Conservation (phyloP, 2,888 invertebrate species). For the Lasius platythorax region DNA sequence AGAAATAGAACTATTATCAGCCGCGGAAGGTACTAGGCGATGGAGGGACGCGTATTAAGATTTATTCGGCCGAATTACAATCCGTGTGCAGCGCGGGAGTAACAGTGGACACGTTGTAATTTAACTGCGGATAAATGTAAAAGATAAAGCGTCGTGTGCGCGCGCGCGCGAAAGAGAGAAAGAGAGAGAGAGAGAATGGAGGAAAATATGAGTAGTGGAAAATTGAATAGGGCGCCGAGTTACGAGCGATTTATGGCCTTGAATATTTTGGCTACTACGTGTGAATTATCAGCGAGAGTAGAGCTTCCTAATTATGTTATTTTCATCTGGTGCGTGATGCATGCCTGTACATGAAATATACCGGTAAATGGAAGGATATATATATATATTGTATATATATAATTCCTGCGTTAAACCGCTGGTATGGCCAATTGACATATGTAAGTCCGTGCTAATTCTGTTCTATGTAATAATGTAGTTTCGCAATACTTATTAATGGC, state of each 20-base stretch:
- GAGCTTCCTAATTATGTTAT: slow-evolving; percentile 51
- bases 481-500: slow-evolving; percentile 24
- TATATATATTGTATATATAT: slow-evolving; percentile 7
- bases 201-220: slow-evolving; percentile 51
- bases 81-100: slow-evolving; percentile 31
- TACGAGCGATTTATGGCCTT: slow-evolving; percentile 46
- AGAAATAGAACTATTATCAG: slow-evolving; percentile 69
- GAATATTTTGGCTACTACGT: slow-evolving; percentile 45
- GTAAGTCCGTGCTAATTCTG: slow-evolving; percentile 33
- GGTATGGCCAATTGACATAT: slow-evolving; percentile 40
- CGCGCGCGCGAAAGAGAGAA: not conserved
- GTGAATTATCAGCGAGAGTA: slow-evolving; percentile 29
- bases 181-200: not conserved
- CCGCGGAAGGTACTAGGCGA: slow-evolving; percentile 18
- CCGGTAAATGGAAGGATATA: slow-evolving; percentile 10
- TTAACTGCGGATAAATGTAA: slow-evolving; percentile 47
- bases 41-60: slow-evolving; percentile 51
- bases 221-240: slow-evolving; percentile 44
- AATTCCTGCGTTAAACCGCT: slow-evolving; percentile 36
- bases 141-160: slow-evolving; percentile 27
- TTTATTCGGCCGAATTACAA: slow-evolving; percentile 56
- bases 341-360: slow-evolving; percentile 36
- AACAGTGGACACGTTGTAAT: slow-evolving; percentile 36
- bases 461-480: slow-evolving; percentile 24
- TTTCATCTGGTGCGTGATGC: slow-evolving; percentile 51